Percentiles rank a stretch among this genome's conserved stretches.
These are phyloP conservation scores for Halictus rubicundus DNA, from an alignment of 1,140 invertebrate species.

Conservation along the genomic window DNA sequence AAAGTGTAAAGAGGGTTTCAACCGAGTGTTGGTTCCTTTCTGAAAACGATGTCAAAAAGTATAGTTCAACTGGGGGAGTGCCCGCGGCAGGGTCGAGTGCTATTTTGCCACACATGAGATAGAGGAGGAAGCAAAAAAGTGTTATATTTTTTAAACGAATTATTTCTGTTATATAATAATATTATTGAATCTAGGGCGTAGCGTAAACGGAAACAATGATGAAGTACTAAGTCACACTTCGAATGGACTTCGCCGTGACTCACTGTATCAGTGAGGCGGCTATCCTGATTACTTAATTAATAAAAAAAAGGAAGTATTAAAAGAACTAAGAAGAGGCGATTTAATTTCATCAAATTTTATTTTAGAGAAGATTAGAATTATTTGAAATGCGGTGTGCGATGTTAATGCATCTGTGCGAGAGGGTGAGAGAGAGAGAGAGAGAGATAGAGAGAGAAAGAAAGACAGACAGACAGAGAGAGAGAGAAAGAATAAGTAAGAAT, in stretches of 20 bases:
- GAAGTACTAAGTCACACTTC: slow-evolving; percentile 70
- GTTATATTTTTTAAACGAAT: slow-evolving; percentile 51
- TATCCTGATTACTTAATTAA: slow-evolving; percentile 70
- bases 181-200: slow-evolving; percentile 72
- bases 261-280: slow-evolving; percentile 80
- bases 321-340: slow-evolving; percentile 60
- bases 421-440: not conserved
- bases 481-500: too few species aligned
- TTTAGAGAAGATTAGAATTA: slow-evolving; percentile 31
- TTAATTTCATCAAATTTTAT: slow-evolving; percentile 49
- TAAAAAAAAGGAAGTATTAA: slow-evolving; percentile 77
- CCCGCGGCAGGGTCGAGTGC: not conserved
- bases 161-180: slow-evolving; percentile 69
- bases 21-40: too few species aligned
- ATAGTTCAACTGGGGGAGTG: too few species aligned
- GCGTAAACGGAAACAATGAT: slow-evolving; percentile 38
- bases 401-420: slow-evolving; percentile 12
- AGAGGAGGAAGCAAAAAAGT: slow-evolving; percentile 31
- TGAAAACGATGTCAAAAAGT: too few species aligned
- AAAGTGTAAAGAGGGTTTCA: too few species aligned
- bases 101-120: slow-evolving; percentile 48
- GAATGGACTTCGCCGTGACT: slow-evolving; percentile 69
- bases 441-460: too few species aligned
- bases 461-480: too few species aligned
- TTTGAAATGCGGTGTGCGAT: slow-evolving; percentile 25